These are phyloP conservation scores for Antrozous pallidus DNA, from an alignment of 2,797 vertebrate species.

Conservation along the genomic window DNA sequence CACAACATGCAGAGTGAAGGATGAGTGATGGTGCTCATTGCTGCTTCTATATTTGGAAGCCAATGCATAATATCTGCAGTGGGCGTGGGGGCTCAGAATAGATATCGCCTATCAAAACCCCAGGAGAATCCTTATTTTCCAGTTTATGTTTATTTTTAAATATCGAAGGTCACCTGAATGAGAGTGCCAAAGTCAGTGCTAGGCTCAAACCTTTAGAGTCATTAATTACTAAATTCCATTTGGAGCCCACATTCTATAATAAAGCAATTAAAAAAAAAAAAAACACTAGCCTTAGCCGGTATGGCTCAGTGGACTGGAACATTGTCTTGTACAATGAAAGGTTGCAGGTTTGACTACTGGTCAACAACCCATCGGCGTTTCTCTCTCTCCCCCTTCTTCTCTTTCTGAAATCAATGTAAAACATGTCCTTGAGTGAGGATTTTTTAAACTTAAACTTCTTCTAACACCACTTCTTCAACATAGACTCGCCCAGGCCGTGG, in stretches of 20 bases:
- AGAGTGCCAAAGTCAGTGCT: background rate
- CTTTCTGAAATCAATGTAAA: too few species aligned
- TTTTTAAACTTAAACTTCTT: too few species aligned
- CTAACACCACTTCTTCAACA: too few species aligned
- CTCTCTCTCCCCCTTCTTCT: too few species aligned
- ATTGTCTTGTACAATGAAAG: accelerated
- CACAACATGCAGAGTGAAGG: background rate
- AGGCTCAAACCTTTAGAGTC: background rate
- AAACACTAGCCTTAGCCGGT: too few species aligned
- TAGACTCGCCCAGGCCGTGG: too few species aligned
- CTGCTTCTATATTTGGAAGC: background rate
- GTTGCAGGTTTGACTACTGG: too few species aligned
- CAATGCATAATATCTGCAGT: background rate
- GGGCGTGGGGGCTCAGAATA: background rate
- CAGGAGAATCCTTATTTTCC: background rate
- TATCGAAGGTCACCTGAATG: background rate
- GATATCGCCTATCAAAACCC: background rate
- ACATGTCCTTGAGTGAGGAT: too few species aligned
- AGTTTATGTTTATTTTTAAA: background rate
- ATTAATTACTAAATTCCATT: background rate
- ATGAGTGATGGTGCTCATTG: background rate
- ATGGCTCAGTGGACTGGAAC: too few species aligned
- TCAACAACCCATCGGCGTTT: too few species aligned
- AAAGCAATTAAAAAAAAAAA: background rate
- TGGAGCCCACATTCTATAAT: background rate